Percentiles rank a stretch among this genome's conserved stretches.
Conservation (phyloP, 2,888 invertebrate species). For the Rutpela maculata region DNA sequence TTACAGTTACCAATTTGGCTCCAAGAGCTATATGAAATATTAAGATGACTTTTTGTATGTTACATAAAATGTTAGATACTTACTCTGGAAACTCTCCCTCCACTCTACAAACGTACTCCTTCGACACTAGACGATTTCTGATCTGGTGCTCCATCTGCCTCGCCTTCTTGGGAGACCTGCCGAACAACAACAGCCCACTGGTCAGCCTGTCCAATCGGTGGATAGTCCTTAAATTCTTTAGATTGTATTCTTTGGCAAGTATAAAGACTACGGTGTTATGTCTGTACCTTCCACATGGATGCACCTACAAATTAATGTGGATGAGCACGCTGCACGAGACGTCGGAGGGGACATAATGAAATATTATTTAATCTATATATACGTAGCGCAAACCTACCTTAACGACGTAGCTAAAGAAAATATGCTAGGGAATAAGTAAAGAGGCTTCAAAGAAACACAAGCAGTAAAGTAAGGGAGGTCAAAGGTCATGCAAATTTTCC, state of each 20-base stretch:
- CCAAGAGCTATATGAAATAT: too few species aligned
- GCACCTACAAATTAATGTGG: constrained; percentile 80
- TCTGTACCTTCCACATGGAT: constrained; percentile 98
- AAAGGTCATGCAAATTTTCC: constrained; percentile 55
- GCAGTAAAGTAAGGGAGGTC: constrained; percentile 43
- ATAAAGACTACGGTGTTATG: constrained; percentile 98
- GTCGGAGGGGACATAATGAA: constrained; percentile 3
- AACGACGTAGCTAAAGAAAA: constrained; percentile 40
- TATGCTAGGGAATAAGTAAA: constrained; percentile 48
- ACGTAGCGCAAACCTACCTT: constrained; percentile 46
- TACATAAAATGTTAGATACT: too few species aligned
- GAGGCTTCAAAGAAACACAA: constrained; percentile 53
- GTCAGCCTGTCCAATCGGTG: constrained; percentile 98
- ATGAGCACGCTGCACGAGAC: constrained; percentile 27
- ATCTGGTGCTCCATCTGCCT: constrained; percentile 97
- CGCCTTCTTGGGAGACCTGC: constrained; percentile 94
- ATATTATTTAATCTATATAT: constrained; percentile 35
- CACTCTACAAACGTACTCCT: constrained; percentile 96
- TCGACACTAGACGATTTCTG: constrained; percentile 91
- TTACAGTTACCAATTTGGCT: too few species aligned
- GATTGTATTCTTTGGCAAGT: constrained; percentile 95
- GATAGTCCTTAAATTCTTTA: constrained; percentile 94
- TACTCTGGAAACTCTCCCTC: constrained; percentile 96
- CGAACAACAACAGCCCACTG: constrained; percentile 93
- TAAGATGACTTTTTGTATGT: too few species aligned